Evolutionary conservation across 2,797 vertebrate species (phyloP).

Genomic region (Cossypha polioptera): DNA sequence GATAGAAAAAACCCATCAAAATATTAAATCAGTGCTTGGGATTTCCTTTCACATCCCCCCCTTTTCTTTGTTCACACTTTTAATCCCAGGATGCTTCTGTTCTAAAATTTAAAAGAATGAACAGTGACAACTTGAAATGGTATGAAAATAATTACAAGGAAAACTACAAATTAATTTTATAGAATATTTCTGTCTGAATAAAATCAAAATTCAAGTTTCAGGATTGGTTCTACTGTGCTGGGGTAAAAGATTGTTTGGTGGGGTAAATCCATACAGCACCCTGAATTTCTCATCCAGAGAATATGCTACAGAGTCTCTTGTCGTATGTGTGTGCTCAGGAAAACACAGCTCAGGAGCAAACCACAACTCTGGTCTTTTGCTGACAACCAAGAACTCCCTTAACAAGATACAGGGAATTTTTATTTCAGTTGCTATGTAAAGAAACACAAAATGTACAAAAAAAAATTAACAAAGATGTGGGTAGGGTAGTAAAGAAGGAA

Average conservation of each 20-base stretch:
- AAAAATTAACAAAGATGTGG: conserved; percentile 9
- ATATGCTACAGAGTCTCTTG: neutral
- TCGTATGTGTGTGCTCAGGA: neutral
- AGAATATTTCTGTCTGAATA: neutral
- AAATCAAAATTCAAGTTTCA: neutral
- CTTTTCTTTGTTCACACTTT: neutral
- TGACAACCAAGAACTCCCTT: conserved; percentile 2
- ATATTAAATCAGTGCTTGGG: neutral
- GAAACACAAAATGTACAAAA: neutral
- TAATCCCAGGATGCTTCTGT: neutral
- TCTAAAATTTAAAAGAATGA: neutral
- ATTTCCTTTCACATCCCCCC: neutral
- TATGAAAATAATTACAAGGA: neutral
- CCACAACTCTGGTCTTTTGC: neutral
- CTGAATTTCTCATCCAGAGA: neutral
- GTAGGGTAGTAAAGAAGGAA: conserved; percentile 13
- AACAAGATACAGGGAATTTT: neutral
- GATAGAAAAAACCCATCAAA: neutral
- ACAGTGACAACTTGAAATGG: neutral
- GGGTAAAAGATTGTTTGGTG: neutral
- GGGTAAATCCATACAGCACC: neutral
- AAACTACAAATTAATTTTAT: neutral
- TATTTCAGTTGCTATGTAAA: conserved; percentile 39
- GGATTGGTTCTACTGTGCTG: neutral
- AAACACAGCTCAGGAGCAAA: neutral